Evolutionary conservation across 2,888 invertebrate genomes (phyloP).

Genomic region (Eledona agricola): DNA sequence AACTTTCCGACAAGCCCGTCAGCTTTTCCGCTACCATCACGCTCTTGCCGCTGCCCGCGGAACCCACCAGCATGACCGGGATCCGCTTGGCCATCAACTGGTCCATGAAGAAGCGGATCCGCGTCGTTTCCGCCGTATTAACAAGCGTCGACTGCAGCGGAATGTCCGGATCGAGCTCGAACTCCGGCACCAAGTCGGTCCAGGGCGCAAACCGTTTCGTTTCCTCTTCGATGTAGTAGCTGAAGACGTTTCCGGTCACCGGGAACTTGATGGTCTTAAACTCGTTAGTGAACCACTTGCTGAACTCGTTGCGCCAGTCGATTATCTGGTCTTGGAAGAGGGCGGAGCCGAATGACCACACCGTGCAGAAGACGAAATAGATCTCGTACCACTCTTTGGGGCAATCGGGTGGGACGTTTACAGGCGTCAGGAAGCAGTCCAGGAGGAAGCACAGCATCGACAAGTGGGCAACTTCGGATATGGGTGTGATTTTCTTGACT

Average conservation of each 20-base stretch:
- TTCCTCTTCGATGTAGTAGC: slow-evolving; percentile 87
- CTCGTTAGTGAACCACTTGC: slow-evolving; percentile 93
- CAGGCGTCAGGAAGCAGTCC: slow-evolving; percentile 83
- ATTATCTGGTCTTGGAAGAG: slow-evolving; percentile 90
- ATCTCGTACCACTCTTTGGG: slow-evolving; percentile 95
- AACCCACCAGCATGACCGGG: slow-evolving; percentile 91
- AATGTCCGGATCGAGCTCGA: slow-evolving; percentile 85
- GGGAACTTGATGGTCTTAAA: slow-evolving; percentile 93
- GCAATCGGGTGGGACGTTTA: slow-evolving; percentile 85
- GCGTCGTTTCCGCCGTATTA: slow-evolving; percentile 88
- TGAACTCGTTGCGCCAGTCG: slow-evolving; percentile 93
- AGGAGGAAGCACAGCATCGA: slow-evolving; percentile 87
- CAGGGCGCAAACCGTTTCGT: slow-evolving; percentile 87
- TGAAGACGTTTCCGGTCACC: slow-evolving; percentile 78
- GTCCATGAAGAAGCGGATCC: slow-evolving; percentile 86
- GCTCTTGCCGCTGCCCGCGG: slow-evolving; percentile 91
- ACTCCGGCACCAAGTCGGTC: slow-evolving; percentile 81
- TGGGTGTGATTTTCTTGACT: slow-evolving; percentile 90
- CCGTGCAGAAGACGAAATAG: slow-evolving; percentile 88
- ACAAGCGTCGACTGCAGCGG: slow-evolving; percentile 83
- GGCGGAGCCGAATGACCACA: slow-evolving; percentile 95
- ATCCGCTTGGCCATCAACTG: slow-evolving; percentile 78
- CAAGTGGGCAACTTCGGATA: slow-evolving; percentile 89
- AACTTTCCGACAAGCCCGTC: slow-evolving; percentile 75
- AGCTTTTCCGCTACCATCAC: slow-evolving; percentile 90